phyloP scores from a whole-genome alignment of 2,113 vertebrate genomes.

The Rafetus swinhoei region DNA sequence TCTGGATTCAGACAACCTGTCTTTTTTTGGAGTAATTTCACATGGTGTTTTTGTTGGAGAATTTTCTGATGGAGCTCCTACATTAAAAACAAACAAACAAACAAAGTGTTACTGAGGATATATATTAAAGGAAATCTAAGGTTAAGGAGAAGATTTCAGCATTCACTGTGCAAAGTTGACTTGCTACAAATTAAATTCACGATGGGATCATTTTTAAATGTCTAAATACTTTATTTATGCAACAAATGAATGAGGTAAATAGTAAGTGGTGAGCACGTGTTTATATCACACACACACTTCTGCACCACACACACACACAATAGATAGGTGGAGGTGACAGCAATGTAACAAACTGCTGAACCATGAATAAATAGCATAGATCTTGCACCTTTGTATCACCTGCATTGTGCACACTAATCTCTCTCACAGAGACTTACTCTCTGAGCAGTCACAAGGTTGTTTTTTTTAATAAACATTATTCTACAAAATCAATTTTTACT shows the following conservation, averaged over 20 bases:
- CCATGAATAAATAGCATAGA: neutral
- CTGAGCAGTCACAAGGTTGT: neutral
- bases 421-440: neutral
- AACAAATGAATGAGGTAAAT: neutral
- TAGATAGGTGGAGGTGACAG: neutral
- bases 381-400: neutral
- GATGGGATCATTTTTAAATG: neutral
- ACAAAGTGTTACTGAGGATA: neutral
- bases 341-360: neutral
- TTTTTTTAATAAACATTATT: neutral
- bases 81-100: neutral
- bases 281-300: neutral
- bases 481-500: neutral
- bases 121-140: neutral
- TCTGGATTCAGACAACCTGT: constrained; percentile 84
- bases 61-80: constrained; percentile 89
- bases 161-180: neutral
- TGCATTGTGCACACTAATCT: neutral
- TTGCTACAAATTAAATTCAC: neutral
- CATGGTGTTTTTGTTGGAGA: constrained; percentile 84
- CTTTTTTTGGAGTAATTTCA: constrained; percentile 83
- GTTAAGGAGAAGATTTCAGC: neutral
- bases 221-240: neutral
- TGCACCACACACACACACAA: neutral
- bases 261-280: neutral